Evolutionary conservation across 1,140 invertebrate species (phyloP).

Genomic region (Trichonephila clavata): DNA sequence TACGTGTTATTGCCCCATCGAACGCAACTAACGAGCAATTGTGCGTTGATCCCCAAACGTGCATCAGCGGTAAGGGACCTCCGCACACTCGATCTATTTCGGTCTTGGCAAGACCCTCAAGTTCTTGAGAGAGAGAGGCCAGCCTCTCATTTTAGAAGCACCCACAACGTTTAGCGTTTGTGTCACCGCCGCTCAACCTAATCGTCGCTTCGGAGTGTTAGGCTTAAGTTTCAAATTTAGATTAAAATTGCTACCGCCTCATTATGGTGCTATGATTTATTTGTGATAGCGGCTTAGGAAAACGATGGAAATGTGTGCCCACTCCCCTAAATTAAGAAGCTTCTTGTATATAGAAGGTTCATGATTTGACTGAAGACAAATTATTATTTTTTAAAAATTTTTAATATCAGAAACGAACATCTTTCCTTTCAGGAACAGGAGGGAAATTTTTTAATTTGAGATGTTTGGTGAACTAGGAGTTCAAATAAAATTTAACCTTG

Average conservation of each 20-base stretch:
- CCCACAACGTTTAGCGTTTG: background rate
- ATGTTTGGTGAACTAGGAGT: too few species aligned
- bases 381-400: too few species aligned
- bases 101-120: background rate
- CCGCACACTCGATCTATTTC: background rate
- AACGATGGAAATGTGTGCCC: too few species aligned
- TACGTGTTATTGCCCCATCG: background rate
- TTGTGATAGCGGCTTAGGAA: background rate
- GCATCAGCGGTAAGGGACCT: background rate
- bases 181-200: background rate
- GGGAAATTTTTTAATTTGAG: too few species aligned
- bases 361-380: too few species aligned
- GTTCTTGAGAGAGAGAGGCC: background rate
- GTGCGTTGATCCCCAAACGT: background rate
- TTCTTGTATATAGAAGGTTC: too few species aligned
- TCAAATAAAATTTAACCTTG: too few species aligned
- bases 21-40: background rate
- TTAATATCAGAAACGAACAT: too few species aligned
- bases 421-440: too few species aligned
- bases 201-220: background rate
- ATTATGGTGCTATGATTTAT: background rate
- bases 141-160: background rate
- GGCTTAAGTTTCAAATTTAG: background rate
- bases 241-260: background rate
- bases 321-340: too few species aligned